phyloP scores from a whole-genome alignment of 2,888 invertebrate genomes.

The Lasioglossum oenotherae region DNA sequence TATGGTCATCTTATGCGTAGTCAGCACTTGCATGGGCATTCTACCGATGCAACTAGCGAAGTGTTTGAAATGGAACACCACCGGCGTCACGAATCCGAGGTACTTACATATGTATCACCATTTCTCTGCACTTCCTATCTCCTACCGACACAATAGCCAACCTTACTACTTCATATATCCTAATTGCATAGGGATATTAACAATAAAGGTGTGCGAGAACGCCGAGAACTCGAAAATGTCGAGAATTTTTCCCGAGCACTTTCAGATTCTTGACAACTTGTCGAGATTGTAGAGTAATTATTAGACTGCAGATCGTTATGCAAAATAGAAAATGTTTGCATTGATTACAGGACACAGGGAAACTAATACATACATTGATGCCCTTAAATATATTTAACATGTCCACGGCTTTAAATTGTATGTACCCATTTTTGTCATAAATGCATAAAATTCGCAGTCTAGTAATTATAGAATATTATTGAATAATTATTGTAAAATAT shows the following conservation, averaged over 20 bases:
- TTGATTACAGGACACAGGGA: no score
- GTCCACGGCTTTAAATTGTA: no score
- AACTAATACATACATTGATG: no score
- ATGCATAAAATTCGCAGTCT: no score
- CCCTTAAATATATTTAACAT: no score
- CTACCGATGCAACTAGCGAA: conserved; percentile 90
- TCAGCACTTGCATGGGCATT: conserved; percentile 91
- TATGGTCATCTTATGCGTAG: conserved; percentile 91
- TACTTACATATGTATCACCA: conserved; percentile 54
- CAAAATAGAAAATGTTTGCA: no score
- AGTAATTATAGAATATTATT: no score
- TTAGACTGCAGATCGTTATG: no score
- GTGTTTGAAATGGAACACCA: conserved; percentile 87
- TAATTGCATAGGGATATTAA: not conserved
- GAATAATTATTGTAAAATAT: not conserved
- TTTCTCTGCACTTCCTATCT: not conserved
- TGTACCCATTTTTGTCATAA: no score
- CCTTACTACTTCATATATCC: not conserved
- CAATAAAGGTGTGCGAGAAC: not conserved
- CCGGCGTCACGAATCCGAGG: conserved; percentile 76
- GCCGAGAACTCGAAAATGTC: no score
- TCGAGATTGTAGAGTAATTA: not conserved
- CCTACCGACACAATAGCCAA: not conserved
- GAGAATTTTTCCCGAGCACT: no score
- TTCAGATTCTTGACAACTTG: not conserved